These are phyloP conservation scores for Toxotes jaculatrix DNA, from an alignment of 2,113 vertebrate species.

Conservation along the genomic window DNA sequence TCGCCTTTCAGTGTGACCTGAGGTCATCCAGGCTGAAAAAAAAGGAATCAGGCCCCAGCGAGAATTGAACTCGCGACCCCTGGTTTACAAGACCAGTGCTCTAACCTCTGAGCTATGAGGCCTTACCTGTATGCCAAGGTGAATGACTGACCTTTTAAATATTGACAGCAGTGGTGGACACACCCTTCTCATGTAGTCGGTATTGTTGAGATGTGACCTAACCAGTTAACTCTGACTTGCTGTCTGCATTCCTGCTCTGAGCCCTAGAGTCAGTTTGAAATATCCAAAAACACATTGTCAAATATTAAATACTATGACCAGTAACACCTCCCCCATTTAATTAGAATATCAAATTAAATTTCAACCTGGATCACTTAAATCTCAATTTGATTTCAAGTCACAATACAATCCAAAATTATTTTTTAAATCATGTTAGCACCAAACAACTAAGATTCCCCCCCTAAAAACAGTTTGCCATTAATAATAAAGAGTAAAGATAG, in stretches of 20 bases:
- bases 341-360: no score
- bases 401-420: no score
- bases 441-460: not conserved
- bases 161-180: not conserved
- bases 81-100: conserved; percentile 82
- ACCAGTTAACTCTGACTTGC: conserved; percentile 13
- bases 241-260: not conserved
- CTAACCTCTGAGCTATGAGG: conserved; percentile 79
- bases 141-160: accelerated
- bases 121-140: accelerated
- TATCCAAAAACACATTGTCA: no score
- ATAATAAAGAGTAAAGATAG: no score
- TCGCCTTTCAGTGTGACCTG: not conserved
- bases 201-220: not conserved
- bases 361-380: no score
- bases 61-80: conserved; percentile 81
- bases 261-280: no score
- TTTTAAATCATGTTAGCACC: no score
- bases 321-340: no score
- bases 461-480: no score
- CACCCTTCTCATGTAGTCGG: conserved; percentile 2
- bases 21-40: accelerated
- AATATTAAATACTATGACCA: no score
- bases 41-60: conserved; percentile 63
- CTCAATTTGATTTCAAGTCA: no score